These are phyloP conservation scores for Nansenia antarctica DNA, from an alignment of 2,113 vertebrate genomes.

Conservation along the genomic window DNA sequence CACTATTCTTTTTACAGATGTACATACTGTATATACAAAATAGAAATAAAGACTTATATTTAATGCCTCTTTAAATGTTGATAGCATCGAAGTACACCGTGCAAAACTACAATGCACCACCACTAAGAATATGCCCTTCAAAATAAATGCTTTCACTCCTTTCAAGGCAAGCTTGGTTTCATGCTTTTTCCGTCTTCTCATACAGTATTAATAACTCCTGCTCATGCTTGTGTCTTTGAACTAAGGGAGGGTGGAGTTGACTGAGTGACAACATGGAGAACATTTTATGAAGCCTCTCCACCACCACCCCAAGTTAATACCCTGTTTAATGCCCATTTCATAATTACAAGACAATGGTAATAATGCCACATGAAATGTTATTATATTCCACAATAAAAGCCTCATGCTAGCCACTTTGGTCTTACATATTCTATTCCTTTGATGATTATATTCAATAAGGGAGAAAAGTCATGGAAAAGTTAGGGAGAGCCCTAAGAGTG, in stretches of 20 bases:
- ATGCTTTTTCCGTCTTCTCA: neutral
- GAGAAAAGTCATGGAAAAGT: constrained; percentile 4
- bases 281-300: neutral
- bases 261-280: neutral
- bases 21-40: no score
- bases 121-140: neutral
- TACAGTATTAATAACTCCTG: neutral
- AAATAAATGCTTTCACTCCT: neutral
- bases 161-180: neutral
- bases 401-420: neutral
- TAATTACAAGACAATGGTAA: constrained; percentile 20
- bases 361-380: neutral
- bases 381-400: constrained; percentile 23
- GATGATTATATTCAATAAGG: constrained; percentile 6
- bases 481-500: constrained; percentile 3
- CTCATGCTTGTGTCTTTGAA: neutral
- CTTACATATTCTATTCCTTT: neutral
- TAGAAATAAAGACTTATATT: no score
- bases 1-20: no score
- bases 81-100: no score
- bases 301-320: no score
- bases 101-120: neutral
- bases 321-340: neutral
- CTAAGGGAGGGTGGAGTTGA: neutral
- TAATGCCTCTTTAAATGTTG: no score